phyloP scores from a whole-genome alignment of 1,140 invertebrate species.

The Eurytemora carolleeae region DNA sequence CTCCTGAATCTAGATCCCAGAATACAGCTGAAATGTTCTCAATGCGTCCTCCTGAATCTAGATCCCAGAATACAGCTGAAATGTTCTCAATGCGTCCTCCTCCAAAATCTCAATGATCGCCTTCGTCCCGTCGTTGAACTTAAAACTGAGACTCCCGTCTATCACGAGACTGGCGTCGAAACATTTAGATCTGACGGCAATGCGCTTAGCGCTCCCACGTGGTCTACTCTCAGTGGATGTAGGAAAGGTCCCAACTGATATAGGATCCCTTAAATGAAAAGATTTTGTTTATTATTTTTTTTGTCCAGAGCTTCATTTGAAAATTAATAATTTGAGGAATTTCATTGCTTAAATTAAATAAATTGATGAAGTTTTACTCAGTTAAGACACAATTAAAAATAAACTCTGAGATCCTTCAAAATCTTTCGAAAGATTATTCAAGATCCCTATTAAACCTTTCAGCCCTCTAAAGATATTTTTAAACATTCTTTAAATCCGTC shows the following conservation, averaged over 20 bases:
- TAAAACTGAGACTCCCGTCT: constrained; percentile 84
- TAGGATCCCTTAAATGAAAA: constrained; percentile 48
- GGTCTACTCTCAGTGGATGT: constrained; percentile 30
- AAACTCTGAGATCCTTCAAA: no score
- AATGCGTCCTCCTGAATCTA: no score
- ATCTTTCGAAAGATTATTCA: no score
- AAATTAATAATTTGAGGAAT: no score
- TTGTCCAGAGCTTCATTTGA: constrained; percentile 47
- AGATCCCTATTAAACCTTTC: no score
- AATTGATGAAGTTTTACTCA: no score
- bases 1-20: no score
- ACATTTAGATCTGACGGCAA: constrained; percentile 68
- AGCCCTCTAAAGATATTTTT: no score
- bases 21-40: no score
- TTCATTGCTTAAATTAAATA: no score
- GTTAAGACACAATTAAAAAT: no score
- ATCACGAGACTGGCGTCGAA: constrained; percentile 82
- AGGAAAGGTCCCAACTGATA: constrained; percentile 46
- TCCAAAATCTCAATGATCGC: constrained; percentile 59
- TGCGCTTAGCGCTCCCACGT: constrained; percentile 41
- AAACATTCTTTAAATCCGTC: no score
- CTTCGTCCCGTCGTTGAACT: constrained; percentile 80
- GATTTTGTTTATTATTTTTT: constrained; percentile 42
- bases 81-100: constrained; percentile 63
- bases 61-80: neutral